Conservation (phyloP, 35 echinoderm and acorn worm species). For the Hemicentrotus pulcherrimus region DNA sequence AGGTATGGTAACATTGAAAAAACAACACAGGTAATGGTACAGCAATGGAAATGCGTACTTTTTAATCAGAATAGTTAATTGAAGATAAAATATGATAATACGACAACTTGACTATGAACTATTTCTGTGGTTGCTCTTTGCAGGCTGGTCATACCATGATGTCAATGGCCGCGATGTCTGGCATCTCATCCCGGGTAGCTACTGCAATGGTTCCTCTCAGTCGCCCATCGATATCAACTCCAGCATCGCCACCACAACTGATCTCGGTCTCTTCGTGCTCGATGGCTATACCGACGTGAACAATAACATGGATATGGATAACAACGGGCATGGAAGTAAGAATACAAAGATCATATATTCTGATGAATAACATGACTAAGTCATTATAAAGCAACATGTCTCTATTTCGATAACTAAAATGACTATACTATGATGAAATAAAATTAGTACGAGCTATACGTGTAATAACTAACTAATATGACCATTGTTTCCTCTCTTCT, state of each 20-base stretch:
- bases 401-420: too few species aligned
- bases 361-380: too few species aligned
- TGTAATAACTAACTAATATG: too few species aligned
- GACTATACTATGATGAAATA: too few species aligned
- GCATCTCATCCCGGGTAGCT: not conserved
- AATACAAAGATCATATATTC: not conserved
- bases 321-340: slow-evolving; percentile 11
- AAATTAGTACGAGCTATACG: too few species aligned
- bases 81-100: too few species aligned
- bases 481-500: not conserved
- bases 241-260: not conserved
- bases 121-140: not conserved
- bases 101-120: not conserved
- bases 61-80: too few species aligned
- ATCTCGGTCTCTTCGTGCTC: not conserved
- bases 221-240: not conserved
- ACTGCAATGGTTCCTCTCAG: not conserved
- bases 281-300: not conserved
- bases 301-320: not conserved
- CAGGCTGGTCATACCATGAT: not conserved
- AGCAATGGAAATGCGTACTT: too few species aligned
- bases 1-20: too few species aligned
- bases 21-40: too few species aligned
- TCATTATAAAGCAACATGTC: too few species aligned
- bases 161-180: not conserved